These are phyloP conservation scores for Noturus placidus DNA, from an alignment of 2,113 vertebrate genomes.

Conservation along the genomic window DNA sequence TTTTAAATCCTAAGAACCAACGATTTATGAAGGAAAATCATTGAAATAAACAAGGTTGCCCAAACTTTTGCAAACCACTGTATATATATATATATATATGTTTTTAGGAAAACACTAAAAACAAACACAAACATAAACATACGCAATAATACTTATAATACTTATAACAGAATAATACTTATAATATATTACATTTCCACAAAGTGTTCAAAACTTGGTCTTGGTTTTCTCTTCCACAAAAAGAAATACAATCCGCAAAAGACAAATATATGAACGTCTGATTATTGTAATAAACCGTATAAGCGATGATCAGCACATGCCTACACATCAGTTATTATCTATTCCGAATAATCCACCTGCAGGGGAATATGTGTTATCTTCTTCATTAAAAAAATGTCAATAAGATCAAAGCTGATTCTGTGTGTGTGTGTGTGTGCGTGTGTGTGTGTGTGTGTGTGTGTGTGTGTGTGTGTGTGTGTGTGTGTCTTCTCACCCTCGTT, in stretches of 20 bases:
- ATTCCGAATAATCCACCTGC: not conserved
- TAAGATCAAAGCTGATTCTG: not conserved
- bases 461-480: conserved; percentile 50
- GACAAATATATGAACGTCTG: too few species aligned
- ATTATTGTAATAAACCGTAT: not conserved
- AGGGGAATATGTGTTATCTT: not conserved
- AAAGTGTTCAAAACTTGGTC: not conserved
- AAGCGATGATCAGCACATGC: not conserved
- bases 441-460: conserved; percentile 51
- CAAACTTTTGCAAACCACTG: too few species aligned
- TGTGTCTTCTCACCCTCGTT: not conserved
- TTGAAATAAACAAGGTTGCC: too few species aligned
- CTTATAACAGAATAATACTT: not conserved
- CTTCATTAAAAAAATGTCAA: conserved; percentile 15
- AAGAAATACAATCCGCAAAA: not conserved
- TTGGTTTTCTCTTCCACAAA: not conserved
- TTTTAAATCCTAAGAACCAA: too few species aligned
- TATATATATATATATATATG: not conserved
- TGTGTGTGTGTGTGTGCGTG: conserved; percentile 18
- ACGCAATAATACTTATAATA: not conserved
- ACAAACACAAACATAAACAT: too few species aligned
- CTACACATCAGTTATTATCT: not conserved
- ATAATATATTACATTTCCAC: not conserved
- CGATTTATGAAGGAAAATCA: too few species aligned
- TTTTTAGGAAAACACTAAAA: not conserved